phyloP scores from a whole-genome alignment of 2,888 invertebrate species.

The Stomorhina lunata region DNA sequence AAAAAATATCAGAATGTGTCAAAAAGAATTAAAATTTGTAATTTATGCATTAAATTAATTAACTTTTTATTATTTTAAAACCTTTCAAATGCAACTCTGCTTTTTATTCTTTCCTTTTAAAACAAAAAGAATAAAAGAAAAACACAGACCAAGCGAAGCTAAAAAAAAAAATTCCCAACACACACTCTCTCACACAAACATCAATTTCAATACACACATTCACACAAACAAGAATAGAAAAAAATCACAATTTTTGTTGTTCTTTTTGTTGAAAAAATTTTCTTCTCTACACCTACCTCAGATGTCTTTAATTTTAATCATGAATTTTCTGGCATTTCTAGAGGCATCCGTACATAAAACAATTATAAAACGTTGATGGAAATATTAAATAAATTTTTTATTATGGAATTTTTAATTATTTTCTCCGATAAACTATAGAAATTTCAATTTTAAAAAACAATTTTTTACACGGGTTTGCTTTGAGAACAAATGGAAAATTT shows the following conservation, averaged over 20 bases:
- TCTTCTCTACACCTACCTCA: conserved; percentile 80
- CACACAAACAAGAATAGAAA: background rate
- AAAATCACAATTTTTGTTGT: conserved; percentile 12
- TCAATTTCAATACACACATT: background rate
- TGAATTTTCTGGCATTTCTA: conserved; percentile 82
- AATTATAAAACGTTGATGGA: conserved; percentile 69
- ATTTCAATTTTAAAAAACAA: conserved; percentile 59
- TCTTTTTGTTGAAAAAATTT: conserved; percentile 27
- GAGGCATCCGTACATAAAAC: conserved; percentile 81
- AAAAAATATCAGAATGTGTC: background rate
- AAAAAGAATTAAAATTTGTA: background rate
- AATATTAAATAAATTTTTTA: conserved; percentile 24
- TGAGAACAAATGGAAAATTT: conserved; percentile 59
- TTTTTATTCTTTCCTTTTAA: conserved; percentile 15
- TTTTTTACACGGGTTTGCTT: conserved; percentile 50
- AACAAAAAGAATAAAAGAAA: conserved; percentile 15
- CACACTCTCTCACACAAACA: conserved; percentile 12
- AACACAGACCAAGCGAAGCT: conserved; percentile 32
- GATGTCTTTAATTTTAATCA: conserved; percentile 82
- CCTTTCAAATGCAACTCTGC: conserved; percentile 30
- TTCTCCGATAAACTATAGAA: conserved; percentile 62
- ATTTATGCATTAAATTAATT: background rate
- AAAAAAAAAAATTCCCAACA: conserved; percentile 18
- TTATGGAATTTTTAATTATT: conserved; percentile 57
- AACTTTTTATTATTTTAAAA: background rate